phyloP scores from a whole-genome alignment of 2,797 vertebrate species.

The Gymnothorax reevesii region DNA sequence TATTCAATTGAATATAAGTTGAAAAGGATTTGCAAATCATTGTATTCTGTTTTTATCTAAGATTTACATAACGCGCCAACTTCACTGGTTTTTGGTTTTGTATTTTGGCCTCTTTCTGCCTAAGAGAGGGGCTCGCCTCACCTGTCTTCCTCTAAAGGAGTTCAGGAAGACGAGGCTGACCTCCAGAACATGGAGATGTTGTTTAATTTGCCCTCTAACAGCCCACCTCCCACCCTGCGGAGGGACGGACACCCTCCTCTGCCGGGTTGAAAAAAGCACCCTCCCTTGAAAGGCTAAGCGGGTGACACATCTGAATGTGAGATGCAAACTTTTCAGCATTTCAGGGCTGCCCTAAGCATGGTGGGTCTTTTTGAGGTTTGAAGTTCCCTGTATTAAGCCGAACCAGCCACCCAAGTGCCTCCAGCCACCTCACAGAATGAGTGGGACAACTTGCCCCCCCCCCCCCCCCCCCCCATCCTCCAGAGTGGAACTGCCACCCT shows the following conservation, averaged over 20 bases:
- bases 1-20: no score
- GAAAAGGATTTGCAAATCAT: no score
- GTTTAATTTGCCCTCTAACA: slow-evolving; percentile 47
- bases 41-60: no score
- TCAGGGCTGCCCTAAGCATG: slow-evolving; percentile 83
- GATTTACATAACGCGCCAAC: no score
- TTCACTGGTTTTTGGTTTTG: no score
- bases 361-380: slow-evolving; percentile 86
- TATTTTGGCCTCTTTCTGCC: not conserved
- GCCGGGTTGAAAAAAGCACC: slow-evolving; percentile 75
- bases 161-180: slow-evolving; percentile 5
- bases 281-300: slow-evolving; percentile 80
- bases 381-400: slow-evolving; percentile 85
- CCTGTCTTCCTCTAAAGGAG: slow-evolving; percentile 10
- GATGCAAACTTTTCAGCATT: slow-evolving; percentile 96
- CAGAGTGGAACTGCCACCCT: slow-evolving; percentile 40
- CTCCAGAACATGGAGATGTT: slow-evolving; percentile 24
- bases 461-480: not conserved
- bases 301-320: slow-evolving; percentile 97
- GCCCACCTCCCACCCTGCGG: slow-evolving; percentile 33
- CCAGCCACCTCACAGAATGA: not conserved
- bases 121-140: not conserved
- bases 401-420: slow-evolving; percentile 77
- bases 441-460: slow-evolving; percentile 6
- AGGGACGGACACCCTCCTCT: slow-evolving; percentile 57